Conservation (phyloP, 2,113 vertebrate genomes). For the Zapus hudsonius region DNA sequence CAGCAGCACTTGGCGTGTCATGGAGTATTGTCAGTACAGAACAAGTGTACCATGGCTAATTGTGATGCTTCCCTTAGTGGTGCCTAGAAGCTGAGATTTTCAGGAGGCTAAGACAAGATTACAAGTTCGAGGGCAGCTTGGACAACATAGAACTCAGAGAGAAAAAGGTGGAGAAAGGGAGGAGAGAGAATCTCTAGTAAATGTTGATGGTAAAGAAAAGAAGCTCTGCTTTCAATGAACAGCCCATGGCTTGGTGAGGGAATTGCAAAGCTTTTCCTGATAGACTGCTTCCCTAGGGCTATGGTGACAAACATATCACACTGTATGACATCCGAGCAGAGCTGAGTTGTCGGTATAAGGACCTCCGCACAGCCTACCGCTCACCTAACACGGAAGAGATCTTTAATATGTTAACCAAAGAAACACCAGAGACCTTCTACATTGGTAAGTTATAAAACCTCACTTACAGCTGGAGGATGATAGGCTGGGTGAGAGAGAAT, state of each 20-base stretch:
- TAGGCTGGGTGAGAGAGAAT: neutral
- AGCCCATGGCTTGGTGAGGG: neutral
- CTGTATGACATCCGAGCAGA: conserved; percentile 98
- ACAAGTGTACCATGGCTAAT: neutral
- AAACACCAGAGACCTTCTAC: conserved; percentile 99
- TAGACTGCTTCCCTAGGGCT: conserved; percentile 87
- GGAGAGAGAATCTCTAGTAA: neutral
- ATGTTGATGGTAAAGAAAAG: neutral
- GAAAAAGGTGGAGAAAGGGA: too few relatives aligned
- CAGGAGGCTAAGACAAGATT: neutral
- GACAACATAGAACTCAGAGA: neutral
- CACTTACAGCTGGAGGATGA: conserved; percentile 3
- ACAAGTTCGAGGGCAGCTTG: neutral
- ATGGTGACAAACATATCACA: conserved; percentile 98
- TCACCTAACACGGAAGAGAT: conserved; percentile 97
- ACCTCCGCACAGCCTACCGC: conserved; percentile 94
- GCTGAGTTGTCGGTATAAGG: conserved; percentile 98
- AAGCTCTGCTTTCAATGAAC: neutral
- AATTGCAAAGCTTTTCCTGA: neutral
- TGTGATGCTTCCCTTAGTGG: neutral
- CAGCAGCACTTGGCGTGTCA: neutral
- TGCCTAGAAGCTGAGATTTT: neutral
- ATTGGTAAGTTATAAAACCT: conserved; percentile 88
- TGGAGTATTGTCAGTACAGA: neutral
- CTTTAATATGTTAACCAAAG: conserved; percentile 98